Percentiles rank a stretch among this genome's conserved stretches.
Evolutionary conservation across 2,888 invertebrate species (phyloP).

Genomic region (Taphrorychus bicolor): DNA sequence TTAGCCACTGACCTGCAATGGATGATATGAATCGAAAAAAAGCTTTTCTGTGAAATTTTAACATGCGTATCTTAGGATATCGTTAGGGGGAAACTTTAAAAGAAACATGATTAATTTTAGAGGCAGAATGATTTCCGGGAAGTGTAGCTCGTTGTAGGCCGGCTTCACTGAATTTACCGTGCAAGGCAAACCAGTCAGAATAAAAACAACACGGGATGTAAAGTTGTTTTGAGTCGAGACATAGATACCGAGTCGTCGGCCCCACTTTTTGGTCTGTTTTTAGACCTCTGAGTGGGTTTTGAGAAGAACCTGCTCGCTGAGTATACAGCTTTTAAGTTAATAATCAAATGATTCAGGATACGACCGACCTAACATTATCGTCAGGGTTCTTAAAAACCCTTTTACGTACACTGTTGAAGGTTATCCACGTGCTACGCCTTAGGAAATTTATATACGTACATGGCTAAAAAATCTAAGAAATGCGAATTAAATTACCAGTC

Average conservation of each 20-base stretch:
- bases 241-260: conserved; percentile 5
- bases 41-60: too few species aligned
- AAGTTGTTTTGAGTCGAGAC: conserved; percentile 12
- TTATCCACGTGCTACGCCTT: conserved; percentile 10
- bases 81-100: too few species aligned
- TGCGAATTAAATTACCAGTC: conserved; percentile 21
- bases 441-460: conserved; percentile 8
- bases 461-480: conserved; percentile 11
- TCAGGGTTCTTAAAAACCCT: too few species aligned
- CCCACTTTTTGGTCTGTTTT: conserved; percentile 7
- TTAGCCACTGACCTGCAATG: too few species aligned
- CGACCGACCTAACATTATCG: too few species aligned
- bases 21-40: too few species aligned
- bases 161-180: conserved; percentile 7
- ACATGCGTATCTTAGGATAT: too few species aligned
- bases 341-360: background rate
- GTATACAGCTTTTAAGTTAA: background rate
- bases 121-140: conserved; percentile 3
- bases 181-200: conserved; percentile 15
- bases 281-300: conserved; percentile 2
- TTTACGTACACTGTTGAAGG: conserved; percentile 3
- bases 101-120: background rate
- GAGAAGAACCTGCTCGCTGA: background rate
- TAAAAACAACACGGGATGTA: conserved; percentile 21
- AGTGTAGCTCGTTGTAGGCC: background rate